phyloP scores from a whole-genome alignment of 1,140 invertebrate species.

The Oryctes rhinoceros region DNA sequence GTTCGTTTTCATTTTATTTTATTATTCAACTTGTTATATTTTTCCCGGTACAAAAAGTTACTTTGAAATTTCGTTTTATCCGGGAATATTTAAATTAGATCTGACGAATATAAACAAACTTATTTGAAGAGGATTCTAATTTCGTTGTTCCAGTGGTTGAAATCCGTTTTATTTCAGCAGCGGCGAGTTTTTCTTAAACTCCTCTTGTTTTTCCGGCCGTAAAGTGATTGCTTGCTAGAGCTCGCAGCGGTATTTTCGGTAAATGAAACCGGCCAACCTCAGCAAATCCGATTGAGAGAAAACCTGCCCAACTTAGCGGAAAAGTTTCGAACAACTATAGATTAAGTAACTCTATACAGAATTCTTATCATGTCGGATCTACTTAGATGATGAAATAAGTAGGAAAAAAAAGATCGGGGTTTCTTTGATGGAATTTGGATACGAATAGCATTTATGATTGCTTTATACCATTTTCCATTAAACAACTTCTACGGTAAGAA shows the following conservation, averaged over 20 bases:
- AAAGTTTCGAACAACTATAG: neutral
- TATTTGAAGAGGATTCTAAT: slow-evolving; percentile 16
- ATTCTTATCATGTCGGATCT: neutral
- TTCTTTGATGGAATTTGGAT: too few species aligned
- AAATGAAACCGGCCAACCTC: slow-evolving; percentile 17
- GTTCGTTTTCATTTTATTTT: too few species aligned
- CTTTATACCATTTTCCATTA: too few species aligned
- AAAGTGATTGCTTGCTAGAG: neutral
- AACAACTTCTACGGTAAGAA: too few species aligned
- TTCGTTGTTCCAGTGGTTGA: neutral
- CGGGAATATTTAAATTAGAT: neutral
- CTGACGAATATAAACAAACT: neutral
- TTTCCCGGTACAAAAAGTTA: too few species aligned
- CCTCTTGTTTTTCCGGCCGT: neutral
- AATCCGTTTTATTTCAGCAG: slow-evolving; percentile 1
- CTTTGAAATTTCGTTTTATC: too few species aligned
- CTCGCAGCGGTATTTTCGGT: neutral
- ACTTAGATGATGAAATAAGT: too few species aligned
- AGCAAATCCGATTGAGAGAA: neutral
- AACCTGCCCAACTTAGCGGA: slow-evolving; percentile 2
- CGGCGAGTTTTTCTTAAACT: neutral
- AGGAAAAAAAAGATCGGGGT: too few species aligned
- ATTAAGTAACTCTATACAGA: neutral
- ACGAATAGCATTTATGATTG: too few species aligned
- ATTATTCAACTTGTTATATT: too few species aligned